These are phyloP conservation scores for Ptilorrhoa leucosticta DNA, from an alignment of 2,113 vertebrate species.

Conservation along the genomic window DNA sequence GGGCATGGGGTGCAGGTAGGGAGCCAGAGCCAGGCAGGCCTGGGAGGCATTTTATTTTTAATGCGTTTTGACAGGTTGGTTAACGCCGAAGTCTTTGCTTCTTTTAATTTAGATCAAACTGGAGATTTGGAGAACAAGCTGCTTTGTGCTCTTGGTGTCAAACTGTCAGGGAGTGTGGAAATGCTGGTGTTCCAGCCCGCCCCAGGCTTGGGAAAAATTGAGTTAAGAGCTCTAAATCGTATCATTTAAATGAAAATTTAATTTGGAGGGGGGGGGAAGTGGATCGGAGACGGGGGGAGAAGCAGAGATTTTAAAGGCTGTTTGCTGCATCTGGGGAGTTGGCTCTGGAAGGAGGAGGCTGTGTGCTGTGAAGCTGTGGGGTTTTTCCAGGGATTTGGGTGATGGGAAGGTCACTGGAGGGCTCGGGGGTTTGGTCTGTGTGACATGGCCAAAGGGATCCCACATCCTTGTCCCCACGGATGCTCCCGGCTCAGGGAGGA, in stretches of 20 bases:
- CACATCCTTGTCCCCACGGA: background rate
- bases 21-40: background rate
- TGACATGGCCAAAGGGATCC: rapidly evolving
- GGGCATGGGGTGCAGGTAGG: background rate
- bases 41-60: constrained; percentile 22
- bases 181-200: background rate
- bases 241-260: constrained; percentile 21
- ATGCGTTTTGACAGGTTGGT: constrained; percentile 29
- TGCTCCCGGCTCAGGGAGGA: background rate
- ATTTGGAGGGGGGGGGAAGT: rapidly evolving
- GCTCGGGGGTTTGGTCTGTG: background rate
- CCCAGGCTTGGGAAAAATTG: background rate
- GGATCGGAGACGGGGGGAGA: rapidly evolving
- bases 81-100: background rate
- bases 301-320: background rate
- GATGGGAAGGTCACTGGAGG: background rate
- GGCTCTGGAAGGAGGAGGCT: background rate
- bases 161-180: background rate
- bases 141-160: constrained; percentile 27
- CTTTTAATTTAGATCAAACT: constrained; percentile 61
- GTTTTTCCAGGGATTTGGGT: background rate
- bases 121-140: constrained; percentile 20
- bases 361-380: background rate
- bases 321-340: background rate
- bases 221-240: background rate